These are phyloP conservation scores for Orcinus orca DNA, from an alignment of 2,113 vertebrate species.

Conservation along the genomic window DNA sequence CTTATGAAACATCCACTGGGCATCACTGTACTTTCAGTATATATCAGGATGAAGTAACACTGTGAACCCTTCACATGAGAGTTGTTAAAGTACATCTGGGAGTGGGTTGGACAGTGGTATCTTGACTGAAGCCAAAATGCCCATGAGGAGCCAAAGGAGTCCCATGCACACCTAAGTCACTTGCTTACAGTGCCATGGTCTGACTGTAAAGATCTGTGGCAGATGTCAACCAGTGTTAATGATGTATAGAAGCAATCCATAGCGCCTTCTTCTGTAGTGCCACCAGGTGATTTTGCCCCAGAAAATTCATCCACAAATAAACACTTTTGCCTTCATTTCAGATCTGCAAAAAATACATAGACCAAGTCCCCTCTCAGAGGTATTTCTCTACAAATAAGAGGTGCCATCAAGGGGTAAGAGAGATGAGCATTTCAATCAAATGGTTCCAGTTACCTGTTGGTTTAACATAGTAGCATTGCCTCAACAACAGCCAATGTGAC, in stretches of 20 bases:
- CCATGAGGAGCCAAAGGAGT: neutral
- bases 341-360: neutral
- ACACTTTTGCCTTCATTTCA: neutral
- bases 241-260: neutral
- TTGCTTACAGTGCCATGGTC: neutral
- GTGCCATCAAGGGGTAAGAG: neutral
- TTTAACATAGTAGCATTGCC: neutral
- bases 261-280: neutral
- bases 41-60: neutral
- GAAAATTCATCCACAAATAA: neutral
- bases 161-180: neutral
- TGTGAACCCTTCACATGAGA: neutral
- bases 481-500: neutral
- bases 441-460: neutral
- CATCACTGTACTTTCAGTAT: neutral
- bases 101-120: accelerated
- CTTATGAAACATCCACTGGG: neutral
- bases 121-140: neutral
- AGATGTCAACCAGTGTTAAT: neutral
- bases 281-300: neutral
- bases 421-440: neutral
- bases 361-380: neutral
- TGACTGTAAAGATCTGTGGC: neutral
- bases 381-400: neutral
- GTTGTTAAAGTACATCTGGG: neutral